Conservation (phyloP, 1,140 invertebrate species). For the Scaptomyza graminum region DNA sequence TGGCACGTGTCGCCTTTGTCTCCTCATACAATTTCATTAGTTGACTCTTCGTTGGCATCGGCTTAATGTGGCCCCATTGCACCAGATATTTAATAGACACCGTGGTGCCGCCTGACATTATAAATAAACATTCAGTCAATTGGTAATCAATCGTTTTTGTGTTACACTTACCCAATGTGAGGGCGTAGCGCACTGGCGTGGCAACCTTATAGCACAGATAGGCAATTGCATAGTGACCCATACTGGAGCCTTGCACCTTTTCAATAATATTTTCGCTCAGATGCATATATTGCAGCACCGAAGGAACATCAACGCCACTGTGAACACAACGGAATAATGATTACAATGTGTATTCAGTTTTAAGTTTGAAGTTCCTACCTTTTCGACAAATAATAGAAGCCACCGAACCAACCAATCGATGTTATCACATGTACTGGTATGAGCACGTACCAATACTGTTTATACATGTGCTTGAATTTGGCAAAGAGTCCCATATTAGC, state of each 20-base stretch:
- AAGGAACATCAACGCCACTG: slow-evolving; percentile 93
- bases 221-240: slow-evolving; percentile 94
- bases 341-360: too few relatives aligned
- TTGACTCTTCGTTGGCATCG: slow-evolving; percentile 85
- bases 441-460: slow-evolving; percentile 97
- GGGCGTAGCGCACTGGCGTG: slow-evolving; percentile 94
- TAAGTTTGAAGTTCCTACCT: too few relatives aligned
- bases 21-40: slow-evolving; percentile 86
- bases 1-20: slow-evolving; percentile 83
- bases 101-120: slow-evolving; percentile 86
- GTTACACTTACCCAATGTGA: slow-evolving; percentile 90
- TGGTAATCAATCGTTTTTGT: neutral
- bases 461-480: slow-evolving; percentile 95
- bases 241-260: slow-evolving; percentile 89
- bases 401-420: slow-evolving; percentile 92
- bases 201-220: slow-evolving; percentile 96
- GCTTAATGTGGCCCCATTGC: slow-evolving; percentile 87
- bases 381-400: slow-evolving; percentile 93
- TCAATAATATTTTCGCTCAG: slow-evolving; percentile 90
- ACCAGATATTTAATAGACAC: slow-evolving; percentile 88
- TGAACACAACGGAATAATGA: neutral
- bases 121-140: neutral
- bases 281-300: slow-evolving; percentile 89
- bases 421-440: slow-evolving; percentile 95
- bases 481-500: slow-evolving; percentile 87